These are phyloP conservation scores for Spinus pinus DNA, from an alignment of 2,797 vertebrate species.

Conservation along the genomic window DNA sequence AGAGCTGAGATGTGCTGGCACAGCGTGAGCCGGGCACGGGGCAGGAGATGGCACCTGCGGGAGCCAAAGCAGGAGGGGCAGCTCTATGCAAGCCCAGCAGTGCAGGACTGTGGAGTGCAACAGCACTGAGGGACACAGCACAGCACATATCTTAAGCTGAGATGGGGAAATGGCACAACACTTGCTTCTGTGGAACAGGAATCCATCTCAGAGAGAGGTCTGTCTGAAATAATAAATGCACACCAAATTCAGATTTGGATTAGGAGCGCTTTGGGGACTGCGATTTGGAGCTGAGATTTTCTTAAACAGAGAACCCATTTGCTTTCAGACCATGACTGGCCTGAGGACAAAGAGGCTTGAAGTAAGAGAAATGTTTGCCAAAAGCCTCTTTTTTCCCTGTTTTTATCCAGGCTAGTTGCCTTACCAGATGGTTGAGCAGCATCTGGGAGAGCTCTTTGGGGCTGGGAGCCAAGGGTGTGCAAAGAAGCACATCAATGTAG, in stretches of 20 bases:
- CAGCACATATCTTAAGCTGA: not conserved
- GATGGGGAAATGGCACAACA: not conserved
- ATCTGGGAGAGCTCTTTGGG: not conserved
- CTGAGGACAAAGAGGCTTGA: not conserved
- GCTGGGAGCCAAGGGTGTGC: not conserved
- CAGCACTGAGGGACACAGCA: not conserved
- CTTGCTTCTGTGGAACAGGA: not conserved
- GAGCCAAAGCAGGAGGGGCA: not conserved
- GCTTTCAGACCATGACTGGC: not conserved
- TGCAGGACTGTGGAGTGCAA: not conserved
- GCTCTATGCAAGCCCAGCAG: not conserved
- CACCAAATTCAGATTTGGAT: not conserved
- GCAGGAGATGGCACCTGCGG: accelerated
- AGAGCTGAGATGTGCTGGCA: not conserved
- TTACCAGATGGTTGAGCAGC: not conserved
- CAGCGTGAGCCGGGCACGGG: accelerated
- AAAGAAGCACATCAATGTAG: not conserved
- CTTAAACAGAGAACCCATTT: not conserved
- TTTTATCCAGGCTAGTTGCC: not conserved
- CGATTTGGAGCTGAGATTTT: not conserved
- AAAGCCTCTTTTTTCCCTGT: not conserved
- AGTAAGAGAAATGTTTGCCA: not conserved
- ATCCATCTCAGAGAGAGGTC: not conserved
- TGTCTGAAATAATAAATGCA: not conserved
- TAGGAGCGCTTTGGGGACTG: not conserved